phyloP scores from a whole-genome alignment of 2,113 vertebrate genomes.

The Chaetodon auriga region DNA sequence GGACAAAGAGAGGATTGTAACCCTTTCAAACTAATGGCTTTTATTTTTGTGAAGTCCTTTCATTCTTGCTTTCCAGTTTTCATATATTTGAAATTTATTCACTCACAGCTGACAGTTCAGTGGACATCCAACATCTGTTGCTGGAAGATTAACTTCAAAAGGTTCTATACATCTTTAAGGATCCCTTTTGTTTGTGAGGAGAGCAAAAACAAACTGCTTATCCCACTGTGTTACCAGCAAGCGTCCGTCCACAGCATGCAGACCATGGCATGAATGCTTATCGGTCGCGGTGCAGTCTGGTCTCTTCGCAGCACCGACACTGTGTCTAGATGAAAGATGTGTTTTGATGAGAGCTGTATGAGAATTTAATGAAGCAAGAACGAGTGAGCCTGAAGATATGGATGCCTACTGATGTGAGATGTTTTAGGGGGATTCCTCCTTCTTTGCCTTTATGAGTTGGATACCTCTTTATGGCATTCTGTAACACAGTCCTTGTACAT shows the following conservation, averaged over 20 bases:
- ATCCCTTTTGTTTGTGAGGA: slow-evolving; percentile 52
- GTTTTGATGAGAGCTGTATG: slow-evolving; percentile 80
- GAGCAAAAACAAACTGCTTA: slow-evolving; percentile 66
- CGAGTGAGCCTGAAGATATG: slow-evolving; percentile 70
- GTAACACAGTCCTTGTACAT: not conserved
- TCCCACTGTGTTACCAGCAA: slow-evolving; percentile 61
- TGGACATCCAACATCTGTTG: slow-evolving; percentile 54
- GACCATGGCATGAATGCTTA: slow-evolving; percentile 49
- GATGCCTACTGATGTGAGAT: slow-evolving; percentile 67
- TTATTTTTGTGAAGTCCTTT: not conserved
- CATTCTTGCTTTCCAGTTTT: not conserved
- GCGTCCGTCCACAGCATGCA: slow-evolving; percentile 51
- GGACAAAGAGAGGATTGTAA: not conserved
- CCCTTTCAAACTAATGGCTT: not conserved
- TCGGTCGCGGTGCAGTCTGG: slow-evolving; percentile 48
- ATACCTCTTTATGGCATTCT: slow-evolving; percentile 45
- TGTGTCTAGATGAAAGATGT: slow-evolving; percentile 78
- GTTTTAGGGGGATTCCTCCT: slow-evolving; percentile 77
- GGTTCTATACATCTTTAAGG: slow-evolving; percentile 58
- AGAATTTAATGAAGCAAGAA: slow-evolving; percentile 84
- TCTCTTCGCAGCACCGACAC: slow-evolving; percentile 42
- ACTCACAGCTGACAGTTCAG: slow-evolving; percentile 36
- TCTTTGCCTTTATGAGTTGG: slow-evolving; percentile 59
- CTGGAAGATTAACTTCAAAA: slow-evolving; percentile 62
- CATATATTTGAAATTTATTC: slow-evolving; percentile 33